These are phyloP conservation scores for Calephelis virginiensis DNA, from an alignment of 1,140 invertebrate genomes.

Conservation along the genomic window DNA sequence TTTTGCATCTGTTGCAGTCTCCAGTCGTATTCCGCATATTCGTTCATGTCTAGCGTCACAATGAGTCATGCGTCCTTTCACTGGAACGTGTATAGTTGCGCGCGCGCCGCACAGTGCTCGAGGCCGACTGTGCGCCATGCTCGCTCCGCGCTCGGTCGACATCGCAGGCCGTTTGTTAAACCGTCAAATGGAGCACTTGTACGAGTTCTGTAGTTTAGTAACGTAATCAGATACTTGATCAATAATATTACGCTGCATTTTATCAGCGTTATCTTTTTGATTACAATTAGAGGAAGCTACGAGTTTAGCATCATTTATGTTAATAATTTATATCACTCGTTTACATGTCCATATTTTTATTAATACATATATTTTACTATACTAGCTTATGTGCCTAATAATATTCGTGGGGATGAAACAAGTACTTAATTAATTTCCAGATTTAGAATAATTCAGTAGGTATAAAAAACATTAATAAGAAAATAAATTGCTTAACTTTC, in stretches of 20 bases:
- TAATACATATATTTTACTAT: too few relatives aligned
- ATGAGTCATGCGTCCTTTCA: constrained; percentile 71
- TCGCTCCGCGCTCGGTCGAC: constrained; percentile 63
- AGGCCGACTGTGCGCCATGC: constrained; percentile 67
- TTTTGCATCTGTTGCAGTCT: constrained; percentile 67
- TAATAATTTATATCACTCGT: too few relatives aligned
- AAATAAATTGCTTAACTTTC: too few relatives aligned
- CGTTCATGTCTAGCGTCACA: constrained; percentile 68
- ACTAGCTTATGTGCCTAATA: too few relatives aligned
- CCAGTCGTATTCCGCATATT: constrained; percentile 77
- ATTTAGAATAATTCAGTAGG: too few relatives aligned
- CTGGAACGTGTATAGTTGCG: constrained; percentile 50
- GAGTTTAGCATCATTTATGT: not conserved
- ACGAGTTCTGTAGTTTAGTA: constrained; percentile 24
- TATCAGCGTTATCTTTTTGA: constrained; percentile 8
- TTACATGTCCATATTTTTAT: too few relatives aligned
- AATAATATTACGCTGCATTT: constrained; percentile 13
- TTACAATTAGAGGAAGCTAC: not conserved
- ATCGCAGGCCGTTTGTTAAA: constrained; percentile 73
- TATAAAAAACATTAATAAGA: too few relatives aligned
- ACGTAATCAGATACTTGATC: constrained; percentile 22
- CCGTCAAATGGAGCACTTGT: constrained; percentile 61
- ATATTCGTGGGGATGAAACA: too few relatives aligned
- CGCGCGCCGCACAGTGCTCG: constrained; percentile 71
- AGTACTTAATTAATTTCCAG: too few relatives aligned